Evolutionary conservation across 1,140 invertebrate species (phyloP).

Genomic region (Spodoptera frugiperda): DNA sequence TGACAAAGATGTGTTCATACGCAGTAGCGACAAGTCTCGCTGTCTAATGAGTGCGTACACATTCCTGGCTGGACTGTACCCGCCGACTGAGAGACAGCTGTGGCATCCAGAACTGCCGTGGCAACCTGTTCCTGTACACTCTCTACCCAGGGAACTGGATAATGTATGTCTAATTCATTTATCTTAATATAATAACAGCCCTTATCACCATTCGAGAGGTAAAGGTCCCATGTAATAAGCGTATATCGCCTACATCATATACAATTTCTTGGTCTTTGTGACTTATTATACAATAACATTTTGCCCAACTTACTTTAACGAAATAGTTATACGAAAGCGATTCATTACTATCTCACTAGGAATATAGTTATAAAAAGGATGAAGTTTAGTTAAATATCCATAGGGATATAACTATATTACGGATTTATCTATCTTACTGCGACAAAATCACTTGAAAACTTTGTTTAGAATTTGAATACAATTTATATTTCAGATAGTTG

Average conservation of each 20-base stretch:
- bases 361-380: too few relatives aligned
- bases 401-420: too few relatives aligned
- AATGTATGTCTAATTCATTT: slow-evolving; percentile 86
- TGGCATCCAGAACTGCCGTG: slow-evolving; percentile 92
- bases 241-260: too few relatives aligned
- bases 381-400: too few relatives aligned
- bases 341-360: too few relatives aligned
- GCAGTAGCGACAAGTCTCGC: slow-evolving; percentile 93
- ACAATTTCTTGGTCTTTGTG: too few relatives aligned
- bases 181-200: not conserved
- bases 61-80: slow-evolving; percentile 94
- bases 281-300: too few relatives aligned
- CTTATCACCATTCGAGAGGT: too few relatives aligned
- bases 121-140: slow-evolving; percentile 96
- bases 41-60: slow-evolving; percentile 95
- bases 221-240: too few relatives aligned
- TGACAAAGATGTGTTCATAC: slow-evolving; percentile 88
- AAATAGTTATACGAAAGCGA: too few relatives aligned
- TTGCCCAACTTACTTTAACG: too few relatives aligned
- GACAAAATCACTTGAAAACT: not conserved
- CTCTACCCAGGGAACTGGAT: slow-evolving; percentile 89
- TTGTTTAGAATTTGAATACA: not conserved
- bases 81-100: slow-evolving; percentile 89
- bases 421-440: too few relatives aligned
- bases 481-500: slow-evolving; percentile 86